Evolutionary conservation across 2,113 vertebrate species (phyloP), one percentile per base, ranked within the genome.

Genomic region (Leptobrachium leishanense): DNA sequence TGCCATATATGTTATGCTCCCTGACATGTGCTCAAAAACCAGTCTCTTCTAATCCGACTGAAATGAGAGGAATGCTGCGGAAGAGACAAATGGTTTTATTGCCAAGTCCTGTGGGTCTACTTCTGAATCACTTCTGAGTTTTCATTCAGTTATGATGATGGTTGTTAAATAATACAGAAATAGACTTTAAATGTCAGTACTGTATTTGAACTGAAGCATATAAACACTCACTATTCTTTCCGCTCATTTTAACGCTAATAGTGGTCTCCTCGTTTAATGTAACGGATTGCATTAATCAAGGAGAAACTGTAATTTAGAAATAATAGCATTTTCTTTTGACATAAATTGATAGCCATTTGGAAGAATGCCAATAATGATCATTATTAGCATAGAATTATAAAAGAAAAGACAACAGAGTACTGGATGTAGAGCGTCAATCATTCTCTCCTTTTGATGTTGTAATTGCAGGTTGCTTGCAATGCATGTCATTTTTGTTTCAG

Each of bases 151-250:
- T 80, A 80, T 80, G 77, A 74, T 59, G 77, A 74, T 68, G 50
- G 53, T 62, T 41, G 77, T 39, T 67, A 62, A 65, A 85, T 68
- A 15, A 82, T 85, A 83, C 83, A 54, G 75, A 83, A 85, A 79
- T 54, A 59, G 77, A 73, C 0, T 82, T 64, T 76, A 72, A 1
- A 55, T 77, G 76, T 86, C 40, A 82, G 72, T 2, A 1, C 74
- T 82, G 41, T 9, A 65, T 83, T 84, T 82, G 73, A 79, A 75
- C 69, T 83, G 72, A 85, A 86, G 82, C 74, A 65, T 0, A 0
- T 82, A 87, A 85, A 69, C 67, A 65, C 42, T 5, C 41, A 72
- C 81, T 75, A 82, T 84, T 86, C 86, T 84, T 46, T 76, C 15
- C 83, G 76, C 81, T 65, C 46, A 73, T 57, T 79, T 43, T 46